These are phyloP conservation scores for Drosophila quinaria DNA, from an alignment of 2,888 invertebrate genomes.

Conservation along the genomic window DNA sequence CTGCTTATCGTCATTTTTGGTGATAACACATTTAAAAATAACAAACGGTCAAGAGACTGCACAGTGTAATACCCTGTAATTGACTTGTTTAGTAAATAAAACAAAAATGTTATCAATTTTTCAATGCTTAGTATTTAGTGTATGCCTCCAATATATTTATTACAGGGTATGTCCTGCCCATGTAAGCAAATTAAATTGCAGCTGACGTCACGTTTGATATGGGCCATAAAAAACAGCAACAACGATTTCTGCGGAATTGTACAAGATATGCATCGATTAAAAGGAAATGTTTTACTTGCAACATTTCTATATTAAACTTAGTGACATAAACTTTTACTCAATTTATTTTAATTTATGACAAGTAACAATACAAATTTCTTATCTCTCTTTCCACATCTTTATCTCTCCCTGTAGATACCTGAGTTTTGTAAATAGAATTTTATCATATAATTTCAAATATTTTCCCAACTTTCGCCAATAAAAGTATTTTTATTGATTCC, in stretches of 20 bases:
- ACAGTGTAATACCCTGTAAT: slow-evolving; percentile 26
- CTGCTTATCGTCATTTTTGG: slow-evolving; percentile 39
- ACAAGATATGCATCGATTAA: slow-evolving; percentile 24
- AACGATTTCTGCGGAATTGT: slow-evolving; percentile 32
- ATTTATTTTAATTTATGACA: not conserved
- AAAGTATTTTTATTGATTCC: slow-evolving; percentile 22
- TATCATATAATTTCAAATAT: not conserved
- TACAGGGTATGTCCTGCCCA: slow-evolving; percentile 9
- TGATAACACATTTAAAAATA: slow-evolving; percentile 49
- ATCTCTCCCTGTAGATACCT: not conserved
- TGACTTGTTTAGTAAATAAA: too few relatives aligned
- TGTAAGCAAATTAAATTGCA: slow-evolving; percentile 50
- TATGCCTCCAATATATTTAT: too few relatives aligned
- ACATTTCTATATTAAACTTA: not conserved
- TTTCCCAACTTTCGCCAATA: not conserved
- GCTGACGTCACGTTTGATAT: slow-evolving; percentile 45
- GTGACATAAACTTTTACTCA: not conserved
- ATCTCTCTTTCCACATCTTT: not conserved
- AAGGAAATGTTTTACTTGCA: slow-evolving; percentile 32
- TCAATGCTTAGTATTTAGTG: not conserved
- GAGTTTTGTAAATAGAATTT: not conserved
- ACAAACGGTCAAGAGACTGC: slow-evolving; percentile 25
- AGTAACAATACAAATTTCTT: not conserved
- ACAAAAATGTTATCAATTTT: not conserved
- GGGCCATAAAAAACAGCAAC: slow-evolving; percentile 3